phyloP scores from a whole-genome alignment of 2,888 invertebrate genomes.

The Ectemnius lituratus region DNA sequence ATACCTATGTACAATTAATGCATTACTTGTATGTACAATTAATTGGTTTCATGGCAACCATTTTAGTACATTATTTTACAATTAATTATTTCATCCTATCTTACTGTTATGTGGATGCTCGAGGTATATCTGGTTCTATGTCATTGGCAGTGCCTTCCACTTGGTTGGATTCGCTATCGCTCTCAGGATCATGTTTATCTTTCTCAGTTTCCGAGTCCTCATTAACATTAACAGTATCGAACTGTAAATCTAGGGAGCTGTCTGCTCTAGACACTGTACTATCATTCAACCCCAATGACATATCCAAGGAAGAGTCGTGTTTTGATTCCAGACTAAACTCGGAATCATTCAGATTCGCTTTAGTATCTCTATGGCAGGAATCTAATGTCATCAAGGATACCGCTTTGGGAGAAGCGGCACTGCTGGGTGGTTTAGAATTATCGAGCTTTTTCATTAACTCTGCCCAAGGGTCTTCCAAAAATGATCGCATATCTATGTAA shows the following conservation, averaged over 20 bases:
- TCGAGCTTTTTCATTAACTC: constrained; percentile 56
- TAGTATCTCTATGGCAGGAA: constrained; percentile 13
- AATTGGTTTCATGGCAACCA: constrained; percentile 4
- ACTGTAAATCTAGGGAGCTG: constrained; percentile 47
- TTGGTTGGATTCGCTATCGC: neutral
- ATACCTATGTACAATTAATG: constrained; percentile 43
- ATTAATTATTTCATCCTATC: constrained; percentile 22
- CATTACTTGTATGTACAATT: constrained; percentile 37
- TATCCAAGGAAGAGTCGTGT: constrained; percentile 38
- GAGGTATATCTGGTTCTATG: constrained; percentile 2
- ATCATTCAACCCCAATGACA: constrained; percentile 43
- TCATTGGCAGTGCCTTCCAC: constrained; percentile 8
- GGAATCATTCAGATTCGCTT: constrained; percentile 14
- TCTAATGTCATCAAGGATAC: constrained; percentile 7
- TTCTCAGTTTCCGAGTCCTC: constrained; percentile 34
- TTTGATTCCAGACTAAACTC: constrained; percentile 35
- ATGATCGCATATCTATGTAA: constrained; percentile 63
- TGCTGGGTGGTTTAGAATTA: constrained; percentile 11
- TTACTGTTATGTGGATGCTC: constrained; percentile 42
- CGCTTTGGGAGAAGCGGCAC: neutral
- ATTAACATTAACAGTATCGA: constrained; percentile 43
- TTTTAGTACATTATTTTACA: constrained; percentile 7
- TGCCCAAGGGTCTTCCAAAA: constrained; percentile 71
- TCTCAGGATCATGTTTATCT: constrained; percentile 13
- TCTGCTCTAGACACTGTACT: constrained; percentile 29